phyloP scores from a whole-genome alignment of 2,797 vertebrate species.

The Bovichtus diacanthus region DNA sequence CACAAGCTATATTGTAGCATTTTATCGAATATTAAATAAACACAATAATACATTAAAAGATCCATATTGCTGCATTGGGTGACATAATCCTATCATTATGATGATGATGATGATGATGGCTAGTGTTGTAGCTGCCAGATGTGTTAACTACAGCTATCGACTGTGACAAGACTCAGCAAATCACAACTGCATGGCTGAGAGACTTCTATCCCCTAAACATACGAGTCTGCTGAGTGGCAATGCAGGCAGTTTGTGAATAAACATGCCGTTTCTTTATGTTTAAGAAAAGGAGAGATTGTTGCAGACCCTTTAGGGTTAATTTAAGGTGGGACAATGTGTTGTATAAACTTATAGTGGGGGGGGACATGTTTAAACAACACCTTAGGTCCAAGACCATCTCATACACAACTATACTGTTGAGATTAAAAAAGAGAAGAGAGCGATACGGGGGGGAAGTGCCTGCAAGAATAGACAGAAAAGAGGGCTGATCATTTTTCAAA shows the following conservation, averaged over 20 bases:
- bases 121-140: background rate
- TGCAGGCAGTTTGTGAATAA: background rate
- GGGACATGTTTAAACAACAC: constrained; percentile 18
- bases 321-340: background rate
- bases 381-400: constrained; percentile 27
- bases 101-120: background rate
- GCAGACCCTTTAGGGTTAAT: background rate
- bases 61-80: background rate
- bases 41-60: background rate
- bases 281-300: background rate
- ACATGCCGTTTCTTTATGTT: background rate
- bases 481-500: constrained; percentile 68
- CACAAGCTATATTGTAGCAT: background rate
- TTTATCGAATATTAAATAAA: background rate
- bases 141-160: background rate
- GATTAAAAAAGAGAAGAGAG: constrained; percentile 36
- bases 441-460: constrained; percentile 15
- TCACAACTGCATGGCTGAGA: background rate
- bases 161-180: background rate
- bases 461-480: constrained; percentile 26
- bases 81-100: background rate
- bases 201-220: background rate
- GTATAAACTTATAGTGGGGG: background rate
- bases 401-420: constrained; percentile 15
- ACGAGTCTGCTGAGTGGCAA: background rate